A percentile compares a stretch with the other conserved stretches of the same genome.
Evolutionary conservation across 2,113 vertebrate genomes (phyloP).

Genomic region (Prinia subflava): DNA sequence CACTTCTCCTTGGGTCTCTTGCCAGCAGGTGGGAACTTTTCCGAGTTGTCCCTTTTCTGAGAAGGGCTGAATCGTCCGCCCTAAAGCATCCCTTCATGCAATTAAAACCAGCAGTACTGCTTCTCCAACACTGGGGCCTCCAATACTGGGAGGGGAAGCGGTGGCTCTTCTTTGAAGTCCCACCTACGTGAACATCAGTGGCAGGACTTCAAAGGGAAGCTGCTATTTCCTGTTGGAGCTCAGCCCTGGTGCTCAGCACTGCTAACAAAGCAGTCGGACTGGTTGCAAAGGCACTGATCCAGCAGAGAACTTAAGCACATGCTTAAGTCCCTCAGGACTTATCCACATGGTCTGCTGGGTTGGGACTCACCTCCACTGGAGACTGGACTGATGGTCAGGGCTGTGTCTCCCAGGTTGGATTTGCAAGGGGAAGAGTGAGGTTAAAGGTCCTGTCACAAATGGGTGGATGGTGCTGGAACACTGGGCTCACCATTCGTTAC

Average conservation of each 20-base stretch:
- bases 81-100: slow-evolving; percentile 54
- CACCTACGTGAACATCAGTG: slow-evolving; percentile 67
- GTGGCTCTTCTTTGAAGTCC: slow-evolving; percentile 68
- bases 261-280: slow-evolving; percentile 58
- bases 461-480: neutral
- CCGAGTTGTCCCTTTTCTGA: slow-evolving; percentile 37
- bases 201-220: slow-evolving; percentile 68
- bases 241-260: slow-evolving; percentile 56
- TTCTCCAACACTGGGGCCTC: slow-evolving; percentile 55
- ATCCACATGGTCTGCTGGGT: neutral
- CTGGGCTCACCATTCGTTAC: neutral
- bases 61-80: slow-evolving; percentile 42
- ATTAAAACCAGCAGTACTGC: slow-evolving; percentile 67
- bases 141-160: slow-evolving; percentile 49
- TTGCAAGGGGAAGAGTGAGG: neutral
- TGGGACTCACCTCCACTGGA: neutral
- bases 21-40: slow-evolving; percentile 32
- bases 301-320: slow-evolving; percentile 59
- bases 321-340: slow-evolving; percentile 46
- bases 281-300: slow-evolving; percentile 56
- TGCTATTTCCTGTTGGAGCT: slow-evolving; percentile 64
- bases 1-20: slow-evolving; percentile 33
- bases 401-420: neutral
- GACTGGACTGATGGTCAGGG: neutral
- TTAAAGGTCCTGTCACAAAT: neutral